Evolutionary conservation across 2,888 invertebrate genomes (phyloP).

Genomic region (Lepidocyrtinus sp.): DNA sequence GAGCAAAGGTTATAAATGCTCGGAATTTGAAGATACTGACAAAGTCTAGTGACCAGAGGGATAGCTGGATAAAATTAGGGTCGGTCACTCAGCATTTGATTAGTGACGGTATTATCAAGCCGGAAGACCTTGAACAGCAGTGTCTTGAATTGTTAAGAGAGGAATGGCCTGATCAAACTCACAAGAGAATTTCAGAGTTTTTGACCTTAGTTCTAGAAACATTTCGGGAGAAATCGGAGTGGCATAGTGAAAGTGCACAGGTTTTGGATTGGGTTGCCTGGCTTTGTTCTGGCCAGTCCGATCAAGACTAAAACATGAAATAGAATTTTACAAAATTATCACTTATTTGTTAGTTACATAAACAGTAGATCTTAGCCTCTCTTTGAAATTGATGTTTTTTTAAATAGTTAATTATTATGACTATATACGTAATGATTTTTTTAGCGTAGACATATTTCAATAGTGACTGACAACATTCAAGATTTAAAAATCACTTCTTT

Average conservation of each 20-base stretch:
- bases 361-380: too few species aligned
- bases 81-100: constrained; percentile 52
- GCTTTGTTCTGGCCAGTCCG: constrained; percentile 61
- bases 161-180: constrained; percentile 55
- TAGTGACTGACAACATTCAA: too few species aligned
- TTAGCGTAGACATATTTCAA: too few species aligned
- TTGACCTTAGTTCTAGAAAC: constrained; percentile 51
- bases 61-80: constrained; percentile 53
- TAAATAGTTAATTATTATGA: too few species aligned
- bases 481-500: too few species aligned
- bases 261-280: constrained; percentile 68
- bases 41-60: constrained; percentile 41
- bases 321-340: too few species aligned
- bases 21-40: constrained; percentile 62
- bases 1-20: constrained; percentile 55
- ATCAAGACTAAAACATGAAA: constrained; percentile 54
- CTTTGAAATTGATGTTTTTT: too few species aligned
- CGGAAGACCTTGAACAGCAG: constrained; percentile 56
- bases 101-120: constrained; percentile 46
- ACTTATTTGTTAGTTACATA: too few species aligned
- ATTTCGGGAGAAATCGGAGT: constrained; percentile 17
- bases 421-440: too few species aligned
- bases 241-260: constrained; percentile 50
- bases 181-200: constrained; percentile 55
- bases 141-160: constrained; percentile 61